Evolutionary conservation across 2,113 vertebrate genomes (phyloP), one percentile per base, ranked within the genome.

Genomic region (Hippotragus niger): DNA sequence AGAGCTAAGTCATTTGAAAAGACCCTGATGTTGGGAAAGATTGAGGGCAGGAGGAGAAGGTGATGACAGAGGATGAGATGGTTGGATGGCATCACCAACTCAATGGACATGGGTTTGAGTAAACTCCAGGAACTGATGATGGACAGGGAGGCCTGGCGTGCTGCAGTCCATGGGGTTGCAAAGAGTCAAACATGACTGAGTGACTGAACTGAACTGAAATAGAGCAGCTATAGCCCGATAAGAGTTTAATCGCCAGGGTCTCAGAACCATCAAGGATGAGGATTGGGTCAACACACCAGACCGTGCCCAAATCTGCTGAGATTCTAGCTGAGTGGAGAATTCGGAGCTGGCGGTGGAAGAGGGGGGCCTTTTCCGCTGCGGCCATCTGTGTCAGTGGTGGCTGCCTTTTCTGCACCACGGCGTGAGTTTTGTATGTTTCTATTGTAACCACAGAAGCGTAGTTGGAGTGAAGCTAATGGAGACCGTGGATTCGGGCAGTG

Each of bases 361-460:
- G 12, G 17, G 11, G 31, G 17, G 31, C 17, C 0, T 1, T 29
- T 47, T 29, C 3, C 23, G 8, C 7, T 0, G 23, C 1, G 7
- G 12, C 40, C 16, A 2, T 43, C 21, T 60, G n/a, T 3, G 17
- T 31, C 50, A 2, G 2, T 16, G 25, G 6, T 16, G 29, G 3
- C 12, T 9, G 2, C 1, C 15, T 6, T 16, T 76, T 60, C 11
- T 55, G 36, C 45, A 31, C 7, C 23, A 33, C 6, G 23, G 16
- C 4, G 2, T 11, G 67, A n/a, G 25, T 43, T 52, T 57, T 1
- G 14, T 13, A 16, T 19, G 29, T 16, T 84, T 76, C 45, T 27
- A n/a, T 33, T 33, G 36, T 27, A 45, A 33, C 9, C 57, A 7
- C 21, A 52, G 87, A 74, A 21, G 15, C 36, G 2, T 1, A 16